Percentiles rank a stretch among this genome's conserved stretches.
Evolutionary conservation across 2,888 invertebrate genomes (phyloP).

Genomic region (Allolobophora icterica): DNA sequence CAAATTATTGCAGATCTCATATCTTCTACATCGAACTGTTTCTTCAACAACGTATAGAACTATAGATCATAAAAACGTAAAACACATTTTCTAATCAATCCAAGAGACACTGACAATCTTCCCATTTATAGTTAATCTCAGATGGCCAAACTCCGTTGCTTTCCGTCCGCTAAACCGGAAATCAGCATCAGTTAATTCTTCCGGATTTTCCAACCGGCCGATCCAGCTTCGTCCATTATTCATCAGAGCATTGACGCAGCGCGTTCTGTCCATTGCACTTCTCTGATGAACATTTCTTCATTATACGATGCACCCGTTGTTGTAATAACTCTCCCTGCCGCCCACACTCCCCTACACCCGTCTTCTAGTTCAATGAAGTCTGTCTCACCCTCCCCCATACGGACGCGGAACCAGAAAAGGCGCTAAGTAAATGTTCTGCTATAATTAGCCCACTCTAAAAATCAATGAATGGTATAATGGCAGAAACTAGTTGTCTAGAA

Average conservation of each 20-base stretch:
- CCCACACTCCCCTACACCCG: background rate
- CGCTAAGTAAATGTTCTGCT: background rate
- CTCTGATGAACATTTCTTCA: background rate
- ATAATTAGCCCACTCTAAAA: background rate
- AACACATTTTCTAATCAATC: conserved; percentile 7
- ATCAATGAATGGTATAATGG: background rate
- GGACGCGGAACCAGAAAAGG: background rate
- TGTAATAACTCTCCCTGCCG: background rate
- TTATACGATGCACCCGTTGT: background rate
- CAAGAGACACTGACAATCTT: background rate
- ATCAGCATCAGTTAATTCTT: background rate
- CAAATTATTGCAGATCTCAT: background rate
- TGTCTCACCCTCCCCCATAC: background rate
- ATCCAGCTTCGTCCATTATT: background rate
- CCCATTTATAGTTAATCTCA: background rate
- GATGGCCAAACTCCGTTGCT: background rate
- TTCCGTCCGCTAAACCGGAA: background rate
- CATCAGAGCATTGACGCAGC: background rate
- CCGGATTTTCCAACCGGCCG: background rate
- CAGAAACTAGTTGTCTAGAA: background rate
- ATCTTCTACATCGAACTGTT: background rate
- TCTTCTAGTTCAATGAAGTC: background rate
- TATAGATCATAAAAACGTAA: background rate
- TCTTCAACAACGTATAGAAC: background rate
- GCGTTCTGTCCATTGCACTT: background rate